Evolutionary conservation across 2,113 vertebrate species (phyloP).

Genomic region (Sturnus vulgaris): DNA sequence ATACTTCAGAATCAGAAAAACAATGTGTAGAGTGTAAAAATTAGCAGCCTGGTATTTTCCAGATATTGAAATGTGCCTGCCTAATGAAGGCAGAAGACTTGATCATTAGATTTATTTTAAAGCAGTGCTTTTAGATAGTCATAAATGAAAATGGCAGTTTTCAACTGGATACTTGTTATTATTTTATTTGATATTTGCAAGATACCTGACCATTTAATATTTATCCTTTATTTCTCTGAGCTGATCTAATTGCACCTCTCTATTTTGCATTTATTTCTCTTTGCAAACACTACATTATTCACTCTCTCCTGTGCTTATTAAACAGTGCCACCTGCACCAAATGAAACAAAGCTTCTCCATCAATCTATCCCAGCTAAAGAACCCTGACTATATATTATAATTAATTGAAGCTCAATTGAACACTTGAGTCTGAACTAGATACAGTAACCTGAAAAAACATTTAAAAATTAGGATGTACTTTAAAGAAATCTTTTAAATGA

Average conservation of each 20-base stretch:
- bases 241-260: constrained; percentile 77
- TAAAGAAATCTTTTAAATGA: constrained; percentile 71
- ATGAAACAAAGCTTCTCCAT: constrained; percentile 77
- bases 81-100: constrained; percentile 38
- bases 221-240: constrained; percentile 69
- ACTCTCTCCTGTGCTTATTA: constrained; percentile 80
- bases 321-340: constrained; percentile 81
- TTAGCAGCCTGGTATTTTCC: constrained; percentile 10
- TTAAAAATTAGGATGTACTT: constrained; percentile 67
- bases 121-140: constrained; percentile 26
- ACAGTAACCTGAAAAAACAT: constrained; percentile 62
- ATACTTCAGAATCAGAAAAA: background rate
- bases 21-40: background rate
- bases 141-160: constrained; percentile 51
- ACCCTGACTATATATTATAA: constrained; percentile 73
- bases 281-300: constrained; percentile 79
- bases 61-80: constrained; percentile 38
- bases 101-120: constrained; percentile 47
- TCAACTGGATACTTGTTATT: constrained; percentile 43
- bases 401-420: constrained; percentile 78
- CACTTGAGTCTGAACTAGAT: constrained; percentile 67
- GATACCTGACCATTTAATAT: constrained; percentile 72
- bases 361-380: constrained; percentile 72
- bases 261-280: constrained; percentile 80
- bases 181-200: constrained; percentile 65